Conservation (phyloP, 2,888 invertebrate species). For the Nomada ferruginata region DNA sequence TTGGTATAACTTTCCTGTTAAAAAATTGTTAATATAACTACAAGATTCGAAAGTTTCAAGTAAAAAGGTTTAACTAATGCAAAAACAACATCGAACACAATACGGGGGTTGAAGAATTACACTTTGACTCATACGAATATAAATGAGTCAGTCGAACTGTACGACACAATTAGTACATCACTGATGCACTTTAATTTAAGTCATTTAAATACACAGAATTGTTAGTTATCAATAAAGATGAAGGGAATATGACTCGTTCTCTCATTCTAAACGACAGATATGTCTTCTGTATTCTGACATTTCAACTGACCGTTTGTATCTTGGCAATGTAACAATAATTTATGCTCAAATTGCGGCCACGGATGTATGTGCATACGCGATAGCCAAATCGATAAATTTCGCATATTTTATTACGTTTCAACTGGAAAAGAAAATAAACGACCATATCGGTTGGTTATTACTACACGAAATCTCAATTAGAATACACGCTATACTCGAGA, state of each 20-base stretch:
- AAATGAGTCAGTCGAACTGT: too few species aligned
- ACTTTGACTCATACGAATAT: too few species aligned
- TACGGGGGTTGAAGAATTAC: too few species aligned
- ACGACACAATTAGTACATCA: too few species aligned
- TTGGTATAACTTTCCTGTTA: too few species aligned
- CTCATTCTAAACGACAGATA: neutral
- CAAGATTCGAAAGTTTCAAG: too few species aligned
- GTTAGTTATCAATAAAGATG: too few species aligned
- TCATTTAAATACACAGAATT: too few species aligned
- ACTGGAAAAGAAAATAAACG: conserved; percentile 68
- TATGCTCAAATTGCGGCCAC: conserved; percentile 38
- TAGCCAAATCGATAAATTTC: conserved; percentile 73
- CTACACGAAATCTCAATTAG: conserved; percentile 67
- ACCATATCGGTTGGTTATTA: conserved; percentile 65
- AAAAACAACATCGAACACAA: too few species aligned
- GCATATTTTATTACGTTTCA: conserved; percentile 76
- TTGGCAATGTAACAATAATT: conserved; percentile 61
- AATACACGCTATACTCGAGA: conserved; percentile 2
- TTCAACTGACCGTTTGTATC: conserved; percentile 25
- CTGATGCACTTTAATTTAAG: too few species aligned
- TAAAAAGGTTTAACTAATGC: too few species aligned
- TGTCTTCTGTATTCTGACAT: neutral
- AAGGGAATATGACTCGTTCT: neutral
- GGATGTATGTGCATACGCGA: conserved; percentile 24
- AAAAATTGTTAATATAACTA: too few species aligned